phyloP scores from a whole-genome alignment of 23 tunicate species.

The Ciona savignyi region DNA sequence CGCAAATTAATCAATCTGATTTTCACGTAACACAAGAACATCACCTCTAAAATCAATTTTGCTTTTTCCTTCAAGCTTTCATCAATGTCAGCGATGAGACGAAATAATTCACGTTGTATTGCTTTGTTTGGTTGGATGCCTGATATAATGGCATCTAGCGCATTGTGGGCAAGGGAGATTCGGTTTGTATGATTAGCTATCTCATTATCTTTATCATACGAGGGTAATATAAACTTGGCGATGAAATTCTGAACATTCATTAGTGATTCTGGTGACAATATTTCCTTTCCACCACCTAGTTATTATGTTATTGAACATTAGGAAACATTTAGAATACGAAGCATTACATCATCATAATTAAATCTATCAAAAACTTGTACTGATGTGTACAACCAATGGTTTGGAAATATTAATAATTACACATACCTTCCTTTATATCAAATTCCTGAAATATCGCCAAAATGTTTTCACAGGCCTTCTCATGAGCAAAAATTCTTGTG shows the following conservation, averaged over 20 bases:
- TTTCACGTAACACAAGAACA: no score
- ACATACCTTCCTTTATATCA: conserved; percentile 7
- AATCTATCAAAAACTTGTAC: no score
- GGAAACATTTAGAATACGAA: not conserved
- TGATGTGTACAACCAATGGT: not conserved
- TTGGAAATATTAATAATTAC: not conserved
- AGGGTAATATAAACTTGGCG: conserved; percentile 21
- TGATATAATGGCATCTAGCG: conserved; percentile 26
- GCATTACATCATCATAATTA: not conserved
- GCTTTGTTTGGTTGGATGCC: conserved; percentile 11
- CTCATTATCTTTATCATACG: conserved; percentile 6
- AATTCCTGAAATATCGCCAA: conserved; percentile 16
- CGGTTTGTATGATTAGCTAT: conserved; percentile 36
- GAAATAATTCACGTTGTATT: conserved; percentile 24
- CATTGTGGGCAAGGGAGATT: conserved; percentile 32
- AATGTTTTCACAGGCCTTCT: conserved; percentile 35
- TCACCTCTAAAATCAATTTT: conserved; percentile 26
- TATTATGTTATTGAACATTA: not conserved
- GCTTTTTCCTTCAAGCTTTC: conserved; percentile 17
- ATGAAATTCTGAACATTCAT: conserved; percentile 5
- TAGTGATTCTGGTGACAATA: not conserved
- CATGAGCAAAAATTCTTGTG: conserved; percentile 33
- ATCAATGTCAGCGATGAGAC: conserved; percentile 26
- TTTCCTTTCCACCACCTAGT: conserved; percentile 11
- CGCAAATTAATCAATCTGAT: no score